These are phyloP conservation scores for Dinocampus coccinellae DNA, from an alignment of 2,888 invertebrate genomes.

Conservation along the genomic window DNA sequence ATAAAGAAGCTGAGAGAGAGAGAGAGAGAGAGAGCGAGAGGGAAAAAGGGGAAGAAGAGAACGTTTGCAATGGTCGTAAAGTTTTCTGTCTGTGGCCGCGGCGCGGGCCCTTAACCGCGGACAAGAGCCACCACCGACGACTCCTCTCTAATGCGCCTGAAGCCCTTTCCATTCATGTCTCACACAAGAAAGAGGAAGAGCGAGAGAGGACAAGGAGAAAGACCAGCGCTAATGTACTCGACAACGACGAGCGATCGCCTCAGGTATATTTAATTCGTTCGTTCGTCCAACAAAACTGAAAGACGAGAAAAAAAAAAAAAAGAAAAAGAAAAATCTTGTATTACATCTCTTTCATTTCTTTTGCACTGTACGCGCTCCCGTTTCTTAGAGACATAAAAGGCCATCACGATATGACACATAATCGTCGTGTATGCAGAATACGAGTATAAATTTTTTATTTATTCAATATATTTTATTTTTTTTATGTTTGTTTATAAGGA, in stretches of 20 bases:
- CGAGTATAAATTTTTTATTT: no score
- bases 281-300: constrained; percentile 16
- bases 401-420: no score
- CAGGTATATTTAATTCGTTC: constrained; percentile 38
- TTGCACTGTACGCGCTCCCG: not conserved
- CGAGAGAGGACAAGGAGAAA: not conserved
- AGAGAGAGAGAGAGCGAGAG: constrained; percentile 16
- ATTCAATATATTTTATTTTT: no score
- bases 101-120: constrained; percentile 62
- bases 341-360: constrained; percentile 7
- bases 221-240: constrained; percentile 38
- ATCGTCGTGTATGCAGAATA: no score
- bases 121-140: constrained; percentile 55
- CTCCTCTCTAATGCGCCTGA: constrained; percentile 39
- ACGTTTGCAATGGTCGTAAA: constrained; percentile 61
- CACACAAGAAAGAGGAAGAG: constrained; percentile 27
- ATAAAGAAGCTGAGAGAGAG: not conserved
- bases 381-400: no score
- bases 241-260: constrained; percentile 32
- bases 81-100: constrained; percentile 63
- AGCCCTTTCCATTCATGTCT: constrained; percentile 43
- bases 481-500: no score
- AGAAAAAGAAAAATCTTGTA: not conserved
- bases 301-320: not conserved
- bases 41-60: constrained; percentile 2